phyloP scores from a whole-genome alignment of 2,113 vertebrate species.

The Clarias gariepinus region DNA sequence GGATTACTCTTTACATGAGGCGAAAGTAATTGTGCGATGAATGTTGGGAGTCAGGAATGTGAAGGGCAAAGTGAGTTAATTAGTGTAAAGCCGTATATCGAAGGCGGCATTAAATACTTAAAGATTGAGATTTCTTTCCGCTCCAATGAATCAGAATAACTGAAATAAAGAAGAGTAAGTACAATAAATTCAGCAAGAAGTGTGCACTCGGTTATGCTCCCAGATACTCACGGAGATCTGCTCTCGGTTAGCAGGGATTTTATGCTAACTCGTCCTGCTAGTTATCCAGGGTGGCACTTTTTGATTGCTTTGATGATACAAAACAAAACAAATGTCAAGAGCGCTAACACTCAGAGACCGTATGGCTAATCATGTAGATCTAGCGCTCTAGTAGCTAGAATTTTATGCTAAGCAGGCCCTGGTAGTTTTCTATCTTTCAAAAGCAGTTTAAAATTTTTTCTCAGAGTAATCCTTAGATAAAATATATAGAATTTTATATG shows the following conservation, averaged over 20 bases:
- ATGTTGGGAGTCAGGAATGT: constrained; percentile 46
- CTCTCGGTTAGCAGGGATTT: not conserved
- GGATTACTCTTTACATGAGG: constrained; percentile 57
- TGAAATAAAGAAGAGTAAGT: not conserved
- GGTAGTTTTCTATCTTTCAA: not conserved
- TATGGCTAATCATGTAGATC: not conserved
- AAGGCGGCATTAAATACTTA: constrained; percentile 4
- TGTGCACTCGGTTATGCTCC: too few species aligned
- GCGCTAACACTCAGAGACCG: too few species aligned
- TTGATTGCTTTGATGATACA: too few species aligned
- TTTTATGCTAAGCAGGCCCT: not conserved
- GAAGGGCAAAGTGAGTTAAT: constrained; percentile 39
- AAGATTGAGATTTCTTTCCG: constrained; percentile 14
- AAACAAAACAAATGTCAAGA: too few species aligned
- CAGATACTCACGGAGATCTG: not conserved
- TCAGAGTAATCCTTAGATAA: too few species aligned
- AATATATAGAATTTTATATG: too few species aligned
- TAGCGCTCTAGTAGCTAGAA: not conserved
- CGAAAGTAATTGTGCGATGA: constrained; percentile 62
- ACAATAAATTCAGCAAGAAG: not conserved
- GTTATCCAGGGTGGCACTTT: too few species aligned
- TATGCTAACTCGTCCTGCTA: not conserved
- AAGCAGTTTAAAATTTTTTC: too few species aligned
- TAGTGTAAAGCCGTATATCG: constrained; percentile 10
- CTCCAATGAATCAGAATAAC: not conserved